Evolutionary conservation across 2,797 vertebrate species (phyloP), one percentile per base, ranked within the genome.

Genomic region (Cryptoprocta ferox): DNA sequence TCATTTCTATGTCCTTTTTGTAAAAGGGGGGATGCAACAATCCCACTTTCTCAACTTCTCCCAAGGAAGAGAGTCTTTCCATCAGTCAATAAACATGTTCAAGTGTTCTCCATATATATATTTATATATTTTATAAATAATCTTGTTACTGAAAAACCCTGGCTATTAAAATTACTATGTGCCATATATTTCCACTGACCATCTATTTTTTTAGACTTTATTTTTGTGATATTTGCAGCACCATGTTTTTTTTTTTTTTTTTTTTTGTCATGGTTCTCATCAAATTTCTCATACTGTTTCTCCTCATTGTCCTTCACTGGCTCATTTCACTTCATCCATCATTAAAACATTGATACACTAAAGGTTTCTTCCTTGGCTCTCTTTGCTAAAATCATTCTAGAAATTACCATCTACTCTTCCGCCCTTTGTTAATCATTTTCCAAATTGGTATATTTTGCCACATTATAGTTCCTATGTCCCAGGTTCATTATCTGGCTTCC

Each of bases 1-100:
- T 94, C 61, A 70, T 95, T 93, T 96, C 30, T 84, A 32, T 53
- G 42, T 91, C 45, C 63, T 94, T 95, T 95, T 30, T 70, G 0
- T 94, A 81, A 92, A 90, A 76, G 11, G n/a, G 78, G 68, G 10
- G 7, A 13, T 73, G 32, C 45, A 21, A 48, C 3, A 35, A 80
- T 80, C 19, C 87, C 39, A 87, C 26, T 89, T 86, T 95, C 48
- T 91, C 14, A 65, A 71, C 19, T 90, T 89, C 56, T 59, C 75
- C 30, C 70, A 93, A 84, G 53, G 39, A 92, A 92, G 6, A 45
- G 50, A 89, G n/a, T 88, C 39, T 35, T 88, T 89, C 6, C 1
- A 24, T 75, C 8, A 61, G 37, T 83, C 19, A 87, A 50, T 59
- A 90, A 90, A 95, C 30, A 96, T 28, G 35, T 63, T 70, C 30